phyloP scores from a whole-genome alignment of 2,888 invertebrate genomes.

The Sussaba pulchella region DNA sequence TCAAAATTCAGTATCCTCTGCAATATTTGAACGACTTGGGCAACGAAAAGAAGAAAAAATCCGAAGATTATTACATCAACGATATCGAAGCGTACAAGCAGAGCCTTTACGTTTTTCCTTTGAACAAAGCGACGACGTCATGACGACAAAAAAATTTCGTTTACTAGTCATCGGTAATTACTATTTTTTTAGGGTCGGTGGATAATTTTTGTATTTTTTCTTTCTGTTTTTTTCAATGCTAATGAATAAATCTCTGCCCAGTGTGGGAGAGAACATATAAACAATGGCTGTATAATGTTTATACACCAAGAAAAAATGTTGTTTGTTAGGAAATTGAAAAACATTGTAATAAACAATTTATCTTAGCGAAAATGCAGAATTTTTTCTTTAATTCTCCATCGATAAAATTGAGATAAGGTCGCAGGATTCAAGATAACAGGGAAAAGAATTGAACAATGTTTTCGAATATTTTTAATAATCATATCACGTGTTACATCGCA shows the following conservation, averaged over 20 bases:
- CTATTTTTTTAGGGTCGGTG: constrained; percentile 24
- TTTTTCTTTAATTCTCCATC: not conserved
- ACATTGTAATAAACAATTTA: constrained; percentile 81
- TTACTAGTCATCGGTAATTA: constrained; percentile 40
- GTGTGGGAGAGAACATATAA: too few relatives aligned
- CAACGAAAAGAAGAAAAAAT: constrained; percentile 65
- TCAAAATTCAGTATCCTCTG: constrained; percentile 68
- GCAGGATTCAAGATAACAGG: too few relatives aligned
- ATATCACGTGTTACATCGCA: constrained; percentile 78
- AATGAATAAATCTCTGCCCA: constrained; percentile 27
- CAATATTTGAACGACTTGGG: constrained; percentile 70
- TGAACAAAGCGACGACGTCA: constrained; percentile 55
- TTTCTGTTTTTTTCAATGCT: too few relatives aligned
- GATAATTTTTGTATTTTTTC: constrained; percentile 13
- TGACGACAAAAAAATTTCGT: constrained; percentile 44
- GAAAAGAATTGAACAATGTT: constrained; percentile 77
- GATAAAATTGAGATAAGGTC: constrained; percentile 12
- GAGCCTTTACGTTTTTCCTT: constrained; percentile 71
- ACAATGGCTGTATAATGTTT: too few relatives aligned
- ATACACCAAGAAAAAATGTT: too few relatives aligned
- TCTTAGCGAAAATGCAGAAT: constrained; percentile 67
- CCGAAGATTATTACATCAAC: constrained; percentile 70
- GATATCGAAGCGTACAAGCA: constrained; percentile 75
- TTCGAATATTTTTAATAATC: constrained; percentile 81
- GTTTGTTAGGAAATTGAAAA: too few relatives aligned